phyloP scores from a whole-genome alignment of 2,888 invertebrate species.

The Deilephila porcellus region DNA sequence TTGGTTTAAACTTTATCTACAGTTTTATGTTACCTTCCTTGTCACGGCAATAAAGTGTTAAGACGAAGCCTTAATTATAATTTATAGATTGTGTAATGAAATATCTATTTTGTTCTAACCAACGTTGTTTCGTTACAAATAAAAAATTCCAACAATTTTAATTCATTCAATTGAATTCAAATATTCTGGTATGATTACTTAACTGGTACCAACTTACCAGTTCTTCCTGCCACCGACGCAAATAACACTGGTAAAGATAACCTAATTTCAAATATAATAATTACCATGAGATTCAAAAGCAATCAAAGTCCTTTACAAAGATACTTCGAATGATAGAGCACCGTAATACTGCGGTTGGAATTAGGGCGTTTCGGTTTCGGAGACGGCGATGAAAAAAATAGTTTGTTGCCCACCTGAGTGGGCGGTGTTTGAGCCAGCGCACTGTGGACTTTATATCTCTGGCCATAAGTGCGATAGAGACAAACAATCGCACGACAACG shows the following conservation, averaged over 20 bases:
- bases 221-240: no score
- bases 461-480: constrained; percentile 45
- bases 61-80: no score
- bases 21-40: no score
- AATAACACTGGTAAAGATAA: no score
- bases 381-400: constrained; percentile 68
- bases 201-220: no score
- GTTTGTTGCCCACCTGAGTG: constrained; percentile 67
- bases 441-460: constrained; percentile 47
- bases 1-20: background rate
- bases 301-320: background rate
- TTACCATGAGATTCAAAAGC: background rate
- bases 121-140: no score
- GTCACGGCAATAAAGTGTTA: no score
- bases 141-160: background rate
- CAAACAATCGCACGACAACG: constrained; percentile 42
- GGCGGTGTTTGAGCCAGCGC: constrained; percentile 51
- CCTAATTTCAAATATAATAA: no score
- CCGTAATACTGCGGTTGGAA: constrained; percentile 76
- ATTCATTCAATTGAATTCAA: no score
- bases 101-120: background rate
- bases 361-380: constrained; percentile 70
- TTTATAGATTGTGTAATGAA: no score
- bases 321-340: background rate
- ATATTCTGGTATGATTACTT: no score